phyloP scores from a whole-genome alignment of 1,140 invertebrate genomes.

The Caenorhabditis brenneri region DNA sequence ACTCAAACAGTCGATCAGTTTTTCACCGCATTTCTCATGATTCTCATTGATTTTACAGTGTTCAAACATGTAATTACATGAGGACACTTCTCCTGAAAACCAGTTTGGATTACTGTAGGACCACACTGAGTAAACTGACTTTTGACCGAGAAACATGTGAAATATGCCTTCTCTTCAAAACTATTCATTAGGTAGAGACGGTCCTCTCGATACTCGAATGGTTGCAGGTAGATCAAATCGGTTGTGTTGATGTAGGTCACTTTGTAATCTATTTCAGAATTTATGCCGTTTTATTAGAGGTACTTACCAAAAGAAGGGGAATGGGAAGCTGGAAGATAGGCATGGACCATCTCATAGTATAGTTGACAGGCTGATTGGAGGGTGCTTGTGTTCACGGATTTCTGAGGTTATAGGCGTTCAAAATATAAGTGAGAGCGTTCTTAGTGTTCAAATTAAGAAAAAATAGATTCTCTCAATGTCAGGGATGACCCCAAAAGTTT shows the following conservation, averaged over 20 bases:
- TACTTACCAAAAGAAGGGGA: neutral
- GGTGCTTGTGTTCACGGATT: neutral
- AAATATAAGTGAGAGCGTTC: too few relatives aligned
- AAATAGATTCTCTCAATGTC: too few relatives aligned
- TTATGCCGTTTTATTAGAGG: neutral
- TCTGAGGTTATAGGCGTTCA: neutral
- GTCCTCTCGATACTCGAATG: neutral
- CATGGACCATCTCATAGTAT: neutral
- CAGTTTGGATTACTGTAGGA: too few relatives aligned
- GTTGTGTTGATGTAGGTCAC: neutral
- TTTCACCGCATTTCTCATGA: neutral
- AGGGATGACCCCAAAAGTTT: too few relatives aligned
- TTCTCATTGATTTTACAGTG: neutral
- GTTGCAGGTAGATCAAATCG: neutral
- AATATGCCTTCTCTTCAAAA: neutral
- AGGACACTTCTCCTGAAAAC: neutral
- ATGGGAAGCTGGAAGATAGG: neutral
- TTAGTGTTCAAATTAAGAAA: too few relatives aligned
- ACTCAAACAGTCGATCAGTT: neutral
- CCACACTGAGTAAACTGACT: neutral
- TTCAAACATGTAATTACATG: neutral
- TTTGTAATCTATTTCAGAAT: neutral
- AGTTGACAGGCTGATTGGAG: neutral
- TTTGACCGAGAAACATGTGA: neutral
- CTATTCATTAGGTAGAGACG: neutral